These are phyloP conservation scores for Machaerirhynchus nigripectus DNA, from an alignment of 2,113 vertebrate species.

Conservation along the genomic window DNA sequence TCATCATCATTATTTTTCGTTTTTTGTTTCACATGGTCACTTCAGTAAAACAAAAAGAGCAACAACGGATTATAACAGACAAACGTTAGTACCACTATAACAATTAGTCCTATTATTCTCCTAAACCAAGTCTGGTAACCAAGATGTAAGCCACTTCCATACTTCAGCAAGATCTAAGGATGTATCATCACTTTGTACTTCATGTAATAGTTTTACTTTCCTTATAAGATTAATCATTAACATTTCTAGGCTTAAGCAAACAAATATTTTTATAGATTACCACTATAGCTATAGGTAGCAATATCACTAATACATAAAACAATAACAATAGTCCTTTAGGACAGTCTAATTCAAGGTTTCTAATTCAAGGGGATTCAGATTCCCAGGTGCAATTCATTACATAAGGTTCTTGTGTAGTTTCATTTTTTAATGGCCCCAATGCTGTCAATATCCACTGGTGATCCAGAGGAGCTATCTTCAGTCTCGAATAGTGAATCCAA, in stretches of 20 bases:
- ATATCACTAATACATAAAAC: background rate
- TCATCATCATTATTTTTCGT: background rate
- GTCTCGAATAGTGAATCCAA: background rate
- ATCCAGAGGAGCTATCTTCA: background rate
- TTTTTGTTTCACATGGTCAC: background rate
- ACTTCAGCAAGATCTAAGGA: background rate
- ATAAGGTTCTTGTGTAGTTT: background rate
- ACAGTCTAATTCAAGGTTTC: background rate
- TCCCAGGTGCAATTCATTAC: background rate
- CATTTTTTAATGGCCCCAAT: background rate
- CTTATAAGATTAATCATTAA: background rate
- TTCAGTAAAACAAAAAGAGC: background rate
- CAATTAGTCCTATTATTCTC: background rate
- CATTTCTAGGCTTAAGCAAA: background rate
- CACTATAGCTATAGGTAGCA: background rate
- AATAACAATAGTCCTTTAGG: background rate
- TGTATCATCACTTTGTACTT: background rate
- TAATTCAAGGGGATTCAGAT: background rate
- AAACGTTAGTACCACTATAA: background rate
- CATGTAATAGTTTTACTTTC: background rate
- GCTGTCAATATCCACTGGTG: background rate
- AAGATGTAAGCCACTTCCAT: background rate
- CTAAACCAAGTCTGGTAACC: background rate
- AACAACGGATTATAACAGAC: background rate
- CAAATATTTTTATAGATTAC: background rate